phyloP scores from a whole-genome alignment of 2,888 invertebrate genomes.

The Tipula lateralis region DNA sequence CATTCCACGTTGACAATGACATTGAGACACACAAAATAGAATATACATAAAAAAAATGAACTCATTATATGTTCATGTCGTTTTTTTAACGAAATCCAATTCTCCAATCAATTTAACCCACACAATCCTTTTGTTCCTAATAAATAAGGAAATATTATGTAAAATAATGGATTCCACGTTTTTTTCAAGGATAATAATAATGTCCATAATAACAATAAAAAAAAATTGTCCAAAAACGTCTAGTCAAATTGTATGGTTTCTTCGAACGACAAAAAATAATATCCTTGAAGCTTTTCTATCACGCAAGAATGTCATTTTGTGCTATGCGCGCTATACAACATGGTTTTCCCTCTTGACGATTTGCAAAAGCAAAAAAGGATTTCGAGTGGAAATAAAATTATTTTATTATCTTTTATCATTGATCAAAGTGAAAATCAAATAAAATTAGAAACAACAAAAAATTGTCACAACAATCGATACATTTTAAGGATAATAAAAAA shows the following conservation, averaged over 20 bases:
- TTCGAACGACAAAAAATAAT: background rate
- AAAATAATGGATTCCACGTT: background rate
- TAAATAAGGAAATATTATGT: background rate
- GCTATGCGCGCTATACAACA: background rate
- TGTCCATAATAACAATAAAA: background rate
- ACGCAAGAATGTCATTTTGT: background rate
- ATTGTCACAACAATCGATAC: background rate
- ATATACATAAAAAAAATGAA: background rate
- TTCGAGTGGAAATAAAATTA: background rate
- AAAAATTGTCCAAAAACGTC: slow-evolving; percentile 3
- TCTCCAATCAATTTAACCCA: background rate
- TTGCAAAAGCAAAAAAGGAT: background rate
- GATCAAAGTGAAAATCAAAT: background rate
- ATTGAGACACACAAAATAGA: background rate
- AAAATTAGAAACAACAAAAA: background rate
- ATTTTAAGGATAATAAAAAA: slow-evolving; percentile 7
- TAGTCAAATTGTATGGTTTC: slow-evolving; percentile 19
- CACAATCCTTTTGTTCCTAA: background rate
- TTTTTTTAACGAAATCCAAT: background rate
- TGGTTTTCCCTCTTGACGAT: background rate
- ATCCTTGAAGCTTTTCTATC: background rate
- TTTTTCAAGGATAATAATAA: slow-evolving; percentile 12
- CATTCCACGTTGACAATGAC: background rate
- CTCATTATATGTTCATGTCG: background rate
- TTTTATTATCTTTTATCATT: slow-evolving; percentile 13